A percentile compares a stretch with the other conserved stretches of the same genome.
phyloP scores from a whole-genome alignment of 2,888 invertebrate genomes.

The Ophonus ardosiacus region DNA sequence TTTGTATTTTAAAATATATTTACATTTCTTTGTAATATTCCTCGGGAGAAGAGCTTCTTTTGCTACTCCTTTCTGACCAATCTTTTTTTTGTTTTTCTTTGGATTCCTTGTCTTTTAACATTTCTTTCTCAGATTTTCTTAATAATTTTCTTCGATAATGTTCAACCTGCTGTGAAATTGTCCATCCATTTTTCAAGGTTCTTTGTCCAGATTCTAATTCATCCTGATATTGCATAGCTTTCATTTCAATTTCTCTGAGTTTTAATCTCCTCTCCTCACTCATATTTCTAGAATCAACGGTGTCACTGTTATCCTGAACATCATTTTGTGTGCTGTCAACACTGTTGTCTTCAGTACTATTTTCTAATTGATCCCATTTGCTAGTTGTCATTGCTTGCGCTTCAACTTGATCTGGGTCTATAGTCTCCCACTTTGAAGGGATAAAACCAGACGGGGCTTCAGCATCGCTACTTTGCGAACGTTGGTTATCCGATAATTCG shows the following conservation, averaged over 20 bases:
- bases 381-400: slow-evolving; percentile 91
- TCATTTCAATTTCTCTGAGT: slow-evolving; percentile 95
- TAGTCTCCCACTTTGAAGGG: slow-evolving; percentile 97
- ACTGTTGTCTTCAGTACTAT: slow-evolving; percentile 73
- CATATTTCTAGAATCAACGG: slow-evolving; percentile 77
- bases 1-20: slow-evolving; percentile 67
- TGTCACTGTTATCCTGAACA: slow-evolving; percentile 73
- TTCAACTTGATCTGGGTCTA: slow-evolving; percentile 91
- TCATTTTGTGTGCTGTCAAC: slow-evolving; percentile 73
- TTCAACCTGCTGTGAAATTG: slow-evolving; percentile 89
- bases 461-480: slow-evolving; percentile 44
- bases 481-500: slow-evolving; percentile 2
- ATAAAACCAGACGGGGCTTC: slow-evolving; percentile 85
- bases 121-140: slow-evolving; percentile 77
- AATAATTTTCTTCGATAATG: slow-evolving; percentile 93
- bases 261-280: slow-evolving; percentile 85
- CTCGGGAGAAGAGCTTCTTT: slow-evolving; percentile 56
- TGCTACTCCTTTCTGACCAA: slow-evolving; percentile 52
- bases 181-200: slow-evolving; percentile 85
- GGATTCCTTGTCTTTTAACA: slow-evolving; percentile 56
- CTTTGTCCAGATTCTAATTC: slow-evolving; percentile 93
- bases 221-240: slow-evolving; percentile 96
- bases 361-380: slow-evolving; percentile 90
- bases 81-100: slow-evolving; percentile 54
- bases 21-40: slow-evolving; percentile 74